These are phyloP conservation scores for Sclerurus mexicanus DNA, from an alignment of 2,113 vertebrate genomes.

Conservation along the genomic window DNA sequence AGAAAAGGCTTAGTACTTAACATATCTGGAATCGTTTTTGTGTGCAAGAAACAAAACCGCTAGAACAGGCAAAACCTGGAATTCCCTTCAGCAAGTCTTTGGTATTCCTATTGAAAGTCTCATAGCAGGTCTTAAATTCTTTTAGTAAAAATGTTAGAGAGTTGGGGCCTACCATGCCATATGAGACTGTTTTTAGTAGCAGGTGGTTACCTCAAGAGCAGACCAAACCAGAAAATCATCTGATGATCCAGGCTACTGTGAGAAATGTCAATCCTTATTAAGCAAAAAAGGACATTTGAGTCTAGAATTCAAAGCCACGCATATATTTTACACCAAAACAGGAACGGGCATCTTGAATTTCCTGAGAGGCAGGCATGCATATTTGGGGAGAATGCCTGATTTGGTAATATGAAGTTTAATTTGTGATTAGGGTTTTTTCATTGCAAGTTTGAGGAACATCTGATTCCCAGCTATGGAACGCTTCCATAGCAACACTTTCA, in stretches of 20 bases:
- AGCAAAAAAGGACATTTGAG: background rate
- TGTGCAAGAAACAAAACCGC: background rate
- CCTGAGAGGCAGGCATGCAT: no score
- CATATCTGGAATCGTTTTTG: background rate
- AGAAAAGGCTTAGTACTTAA: background rate
- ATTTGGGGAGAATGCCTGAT: background rate
- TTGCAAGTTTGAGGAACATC: background rate
- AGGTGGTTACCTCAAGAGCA: background rate
- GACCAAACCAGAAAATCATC: background rate
- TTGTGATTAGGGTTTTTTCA: no score
- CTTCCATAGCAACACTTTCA: background rate
- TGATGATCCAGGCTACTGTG: background rate
- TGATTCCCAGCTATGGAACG: background rate
- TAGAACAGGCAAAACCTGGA: background rate
- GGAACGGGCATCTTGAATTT: background rate
- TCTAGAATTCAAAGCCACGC: background rate
- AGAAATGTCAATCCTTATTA: background rate
- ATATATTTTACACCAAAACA: background rate
- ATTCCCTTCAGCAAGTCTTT: background rate
- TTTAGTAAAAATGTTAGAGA: background rate
- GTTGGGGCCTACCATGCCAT: background rate
- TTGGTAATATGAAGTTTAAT: background rate
- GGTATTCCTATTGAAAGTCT: background rate
- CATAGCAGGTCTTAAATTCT: background rate
- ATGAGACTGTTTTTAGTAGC: no score